Base-by-base conservation (phyloP, 2,797 vertebrate genomes). In the Gadopsis bispinosus region DNA sequence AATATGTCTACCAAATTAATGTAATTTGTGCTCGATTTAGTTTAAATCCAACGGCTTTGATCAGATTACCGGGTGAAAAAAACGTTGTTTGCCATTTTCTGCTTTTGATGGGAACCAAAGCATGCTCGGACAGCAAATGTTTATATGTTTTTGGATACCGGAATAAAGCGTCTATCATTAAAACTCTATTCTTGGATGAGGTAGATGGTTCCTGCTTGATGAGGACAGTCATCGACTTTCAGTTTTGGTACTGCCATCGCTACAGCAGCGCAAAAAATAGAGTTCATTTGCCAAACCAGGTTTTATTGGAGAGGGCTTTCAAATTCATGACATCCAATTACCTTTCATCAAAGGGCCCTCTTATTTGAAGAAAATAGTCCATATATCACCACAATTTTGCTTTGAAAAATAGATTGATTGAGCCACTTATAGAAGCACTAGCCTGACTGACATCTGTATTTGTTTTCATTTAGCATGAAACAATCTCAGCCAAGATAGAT, bases 401-500 rank as follows among this genome's bases (percentile, higher is more conserved):
- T 77, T 73, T 62, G 73, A 85, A 85, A 91, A 90, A 88, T 81
- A 85, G 82, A 86, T 77, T 89, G 79, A 91, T 88, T 75, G 81
- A 69, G 79, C 85, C 88, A 86, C 86, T 92, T 93, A 83, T 85
- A 87, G 90, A 84, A 75, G 68, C 85, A 65, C 68, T 68, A 56
- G 58, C 70, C 75, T 31, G 62, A 75, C 72, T 69, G 53, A 67
- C 72, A 78, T 79, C 56, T 88, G 74, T 82, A 79, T 88, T 92
- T 91, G 77, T 90, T 93, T 91, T 89, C 75, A 84, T 93, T 92
- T 92, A 35, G 31, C 78, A 69, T 78, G 78, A 67, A 80, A 89
- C 87, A 88, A 84, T 78, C 77, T 76, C 67, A 29, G 83, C 76
- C 78, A 88, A 88, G 87, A 91, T 83, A 93, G 91, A 90, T 86